Evolutionary conservation across 2,113 vertebrate genomes (phyloP), one percentile per base, ranked within the genome.

Genomic region (Psephotus haematonotus): DNA sequence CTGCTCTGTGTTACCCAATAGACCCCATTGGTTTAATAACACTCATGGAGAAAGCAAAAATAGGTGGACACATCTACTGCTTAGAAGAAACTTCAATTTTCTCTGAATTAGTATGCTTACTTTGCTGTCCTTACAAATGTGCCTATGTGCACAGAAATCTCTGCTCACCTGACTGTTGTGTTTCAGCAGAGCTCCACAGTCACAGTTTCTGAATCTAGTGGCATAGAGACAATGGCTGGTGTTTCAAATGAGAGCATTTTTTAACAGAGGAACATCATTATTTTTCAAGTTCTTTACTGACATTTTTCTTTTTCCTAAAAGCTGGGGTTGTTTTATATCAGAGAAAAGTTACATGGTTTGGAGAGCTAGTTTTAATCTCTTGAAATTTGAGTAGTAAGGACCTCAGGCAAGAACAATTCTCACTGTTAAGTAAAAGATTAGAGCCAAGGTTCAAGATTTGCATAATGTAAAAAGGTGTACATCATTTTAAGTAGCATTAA

Each of bases 341-440:
- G 79, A 81, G 44, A 84, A 76, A 96, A 86, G 49, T 84, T 91
- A 67, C 27, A 28, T 87, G 50, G 71, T 83, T 93, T 88, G 91
- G 79, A 86, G 76, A 97, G 80, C 65, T 95, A 75, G 92, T 97
- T 97, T 96, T 97, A 95, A 93, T 97, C 88, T 97, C 87, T 93
- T 92, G 55, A 96, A 95, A 47, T 91, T 25, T 97, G 68, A 85
- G 55, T 84, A 68, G 67, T 63, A 91, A 85, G 52, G 68, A 97
- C 95, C 90, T 77, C 93, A 96, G 97, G 97, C 96, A 95, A 97
- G 93, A 97, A 76, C 81, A 95, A 75, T 97, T 97, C 93, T 96
- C 90, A 59, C 85, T 95, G 93, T 97, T 95, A 94, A 96, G 76
- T 72, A 80, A 90, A 92, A 96, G 94, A 97, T 97, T 94, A 97